Percentiles rank a stretch among this genome's conserved stretches.
These are phyloP conservation scores for Cathartes aura DNA, from an alignment of 2,113 vertebrate genomes.

Conservation along the genomic window DNA sequence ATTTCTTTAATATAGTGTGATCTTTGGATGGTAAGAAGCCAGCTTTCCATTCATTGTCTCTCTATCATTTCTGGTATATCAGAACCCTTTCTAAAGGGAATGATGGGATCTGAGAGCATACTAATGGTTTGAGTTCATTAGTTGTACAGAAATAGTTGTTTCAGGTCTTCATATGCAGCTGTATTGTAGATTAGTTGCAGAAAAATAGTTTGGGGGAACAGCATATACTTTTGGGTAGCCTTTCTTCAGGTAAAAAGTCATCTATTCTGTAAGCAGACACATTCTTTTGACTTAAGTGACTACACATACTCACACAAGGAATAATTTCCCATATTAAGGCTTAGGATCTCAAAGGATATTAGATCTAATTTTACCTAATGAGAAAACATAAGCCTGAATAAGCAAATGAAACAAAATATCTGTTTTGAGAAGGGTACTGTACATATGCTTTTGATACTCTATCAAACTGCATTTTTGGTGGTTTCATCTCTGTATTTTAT, in stretches of 20 bases:
- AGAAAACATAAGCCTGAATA: background rate
- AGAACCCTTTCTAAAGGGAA: background rate
- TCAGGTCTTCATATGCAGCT: background rate
- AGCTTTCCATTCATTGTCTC: background rate
- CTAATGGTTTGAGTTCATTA: background rate
- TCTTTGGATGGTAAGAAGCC: background rate
- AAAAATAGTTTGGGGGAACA: background rate
- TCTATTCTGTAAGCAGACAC: background rate
- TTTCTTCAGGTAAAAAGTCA: background rate
- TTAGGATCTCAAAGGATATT: background rate
- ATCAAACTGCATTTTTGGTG: background rate
- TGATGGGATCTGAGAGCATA: background rate
- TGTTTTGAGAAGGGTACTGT: background rate
- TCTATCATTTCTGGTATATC: background rate
- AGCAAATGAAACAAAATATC: background rate
- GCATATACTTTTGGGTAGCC: background rate
- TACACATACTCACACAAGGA: background rate
- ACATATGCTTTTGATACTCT: fast-evolving
- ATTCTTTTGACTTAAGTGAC: background rate
- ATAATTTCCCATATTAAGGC: background rate
- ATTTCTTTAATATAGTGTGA: background rate
- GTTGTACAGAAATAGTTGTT: background rate
- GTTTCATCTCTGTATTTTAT: background rate
- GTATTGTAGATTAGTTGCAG: background rate
- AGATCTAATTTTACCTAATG: background rate